Evolutionary conservation across 2,113 vertebrate species (phyloP).

Genomic region (Dromiciops gliroides): DNA sequence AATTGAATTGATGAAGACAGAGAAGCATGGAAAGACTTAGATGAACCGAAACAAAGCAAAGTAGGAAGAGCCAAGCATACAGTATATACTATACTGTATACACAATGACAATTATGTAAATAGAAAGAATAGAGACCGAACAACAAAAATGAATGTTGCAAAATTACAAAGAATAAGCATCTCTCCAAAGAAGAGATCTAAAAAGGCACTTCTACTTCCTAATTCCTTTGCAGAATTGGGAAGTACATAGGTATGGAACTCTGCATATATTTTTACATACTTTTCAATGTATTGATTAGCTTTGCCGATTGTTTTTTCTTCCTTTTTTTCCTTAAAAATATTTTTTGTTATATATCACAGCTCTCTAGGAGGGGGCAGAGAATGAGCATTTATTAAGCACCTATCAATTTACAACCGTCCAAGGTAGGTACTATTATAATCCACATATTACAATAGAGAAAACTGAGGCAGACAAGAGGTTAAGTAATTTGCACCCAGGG

Average conservation of each 20-base stretch:
- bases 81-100: too few relatives aligned
- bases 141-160: background rate
- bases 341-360: too few relatives aligned
- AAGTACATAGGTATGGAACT: background rate
- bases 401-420: too few relatives aligned
- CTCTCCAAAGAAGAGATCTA: background rate
- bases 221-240: background rate
- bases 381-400: too few relatives aligned
- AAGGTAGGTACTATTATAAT: too few relatives aligned
- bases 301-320: background rate
- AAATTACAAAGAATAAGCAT: background rate
- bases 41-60: background rate
- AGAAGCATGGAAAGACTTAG: background rate
- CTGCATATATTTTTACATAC: background rate
- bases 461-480: too few relatives aligned
- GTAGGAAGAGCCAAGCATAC: background rate
- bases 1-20: background rate
- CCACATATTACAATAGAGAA: too few relatives aligned
- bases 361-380: too few relatives aligned
- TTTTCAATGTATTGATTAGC: background rate
- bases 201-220: background rate
- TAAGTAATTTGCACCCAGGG: too few relatives aligned
- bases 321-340: background rate
- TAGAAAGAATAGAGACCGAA: background rate
- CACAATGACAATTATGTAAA: background rate